These are phyloP conservation scores for Epinotia demarniana DNA, from an alignment of 2,888 invertebrate genomes.

Conservation along the genomic window DNA sequence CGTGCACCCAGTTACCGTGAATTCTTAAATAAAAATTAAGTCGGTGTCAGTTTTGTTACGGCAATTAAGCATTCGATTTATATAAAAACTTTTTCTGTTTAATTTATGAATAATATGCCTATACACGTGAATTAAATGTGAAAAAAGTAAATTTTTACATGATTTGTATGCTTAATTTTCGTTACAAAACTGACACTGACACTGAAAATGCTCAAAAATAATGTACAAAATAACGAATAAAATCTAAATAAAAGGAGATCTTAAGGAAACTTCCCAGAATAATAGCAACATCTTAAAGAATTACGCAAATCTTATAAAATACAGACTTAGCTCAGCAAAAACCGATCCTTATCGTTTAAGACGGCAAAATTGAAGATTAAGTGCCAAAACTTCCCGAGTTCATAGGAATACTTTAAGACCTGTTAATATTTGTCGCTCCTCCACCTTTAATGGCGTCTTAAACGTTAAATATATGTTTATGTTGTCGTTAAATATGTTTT, in stretches of 20 bases:
- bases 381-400: constrained; percentile 1
- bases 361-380: constrained; percentile 17
- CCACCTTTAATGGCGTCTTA: not conserved
- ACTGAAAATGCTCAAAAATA: too few relatives aligned
- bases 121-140: too few relatives aligned
- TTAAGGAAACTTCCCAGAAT: not conserved
- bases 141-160: too few relatives aligned
- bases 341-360: constrained; percentile 13
- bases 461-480: not conserved
- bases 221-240: not conserved
- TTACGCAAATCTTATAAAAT: not conserved
- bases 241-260: not conserved
- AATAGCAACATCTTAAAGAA: not conserved
- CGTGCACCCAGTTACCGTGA: too few relatives aligned
- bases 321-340: not conserved
- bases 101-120: too few relatives aligned
- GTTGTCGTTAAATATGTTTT: not conserved
- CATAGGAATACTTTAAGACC: constrained; percentile 6
- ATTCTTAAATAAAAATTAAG: too few relatives aligned
- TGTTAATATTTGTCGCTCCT: not conserved
- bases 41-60: too few relatives aligned
- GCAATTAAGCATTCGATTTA: too few relatives aligned
- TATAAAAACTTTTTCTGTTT: too few relatives aligned
- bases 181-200: too few relatives aligned
- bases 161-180: too few relatives aligned